Evolutionary conservation across 2,888 invertebrate genomes (phyloP).

Genomic region (Epistrophella euchroma): DNA sequence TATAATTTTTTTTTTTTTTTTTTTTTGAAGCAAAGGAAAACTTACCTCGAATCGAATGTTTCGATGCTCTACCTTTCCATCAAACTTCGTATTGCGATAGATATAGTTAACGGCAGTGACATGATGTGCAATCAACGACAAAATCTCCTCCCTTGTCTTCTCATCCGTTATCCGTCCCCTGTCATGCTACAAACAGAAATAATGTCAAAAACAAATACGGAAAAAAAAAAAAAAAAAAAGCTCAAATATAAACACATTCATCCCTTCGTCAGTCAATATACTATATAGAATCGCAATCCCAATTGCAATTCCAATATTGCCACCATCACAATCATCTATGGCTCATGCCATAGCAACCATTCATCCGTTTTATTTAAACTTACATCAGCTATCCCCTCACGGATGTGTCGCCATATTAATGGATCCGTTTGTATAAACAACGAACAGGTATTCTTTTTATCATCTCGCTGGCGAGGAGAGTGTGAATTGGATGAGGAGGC

Average conservation of each 20-base stretch:
- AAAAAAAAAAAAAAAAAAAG: constrained; percentile 40
- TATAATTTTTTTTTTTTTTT: too few species aligned
- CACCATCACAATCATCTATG: constrained; percentile 9
- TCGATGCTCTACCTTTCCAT: constrained; percentile 94
- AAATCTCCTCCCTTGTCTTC: constrained; percentile 98
- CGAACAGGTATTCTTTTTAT: constrained; percentile 95
- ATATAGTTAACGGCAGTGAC: constrained; percentile 99
- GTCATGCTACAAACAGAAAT: constrained; percentile 87
- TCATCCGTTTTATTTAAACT: constrained; percentile 79
- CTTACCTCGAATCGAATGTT: constrained; percentile 97
- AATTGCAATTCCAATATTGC: constrained; percentile 21
- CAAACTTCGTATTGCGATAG: constrained; percentile 97
- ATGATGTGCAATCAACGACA: constrained; percentile 98
- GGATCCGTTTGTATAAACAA: constrained; percentile 99
- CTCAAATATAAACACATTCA: constrained; percentile 32
- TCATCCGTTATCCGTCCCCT: constrained; percentile 89
- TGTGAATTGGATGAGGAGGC: constrained; percentile 82
- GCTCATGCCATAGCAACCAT: constrained; percentile 9
- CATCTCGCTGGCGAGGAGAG: constrained; percentile 85
- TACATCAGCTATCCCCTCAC: constrained; percentile 92
- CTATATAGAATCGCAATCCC: constrained; percentile 9
- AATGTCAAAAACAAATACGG: constrained; percentile 58
- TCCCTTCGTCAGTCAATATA: constrained; percentile 1
- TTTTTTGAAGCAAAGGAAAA: constrained; percentile 30
- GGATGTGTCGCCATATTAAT: constrained; percentile 97